Base-by-base conservation (phyloP, 2,113 vertebrate species). In the Dunckerocampus dactyliophorus region DNA sequence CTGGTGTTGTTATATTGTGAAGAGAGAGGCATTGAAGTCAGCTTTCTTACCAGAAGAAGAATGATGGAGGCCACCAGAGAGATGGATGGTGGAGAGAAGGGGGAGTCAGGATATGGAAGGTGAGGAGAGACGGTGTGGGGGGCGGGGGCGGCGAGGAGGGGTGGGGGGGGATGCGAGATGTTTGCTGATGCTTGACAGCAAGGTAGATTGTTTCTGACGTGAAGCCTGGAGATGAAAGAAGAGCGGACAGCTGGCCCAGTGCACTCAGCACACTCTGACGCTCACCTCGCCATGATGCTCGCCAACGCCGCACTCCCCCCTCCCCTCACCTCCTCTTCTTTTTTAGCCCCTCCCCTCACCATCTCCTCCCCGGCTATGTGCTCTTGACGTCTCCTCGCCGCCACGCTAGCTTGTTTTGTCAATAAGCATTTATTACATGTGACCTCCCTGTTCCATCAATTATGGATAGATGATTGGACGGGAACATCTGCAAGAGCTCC, bases 361-460 rank as follows among this genome's bases (percentile, higher is more conserved):
- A 66, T 72, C 75, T 65, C 60, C 63, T 74, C 39, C 72, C 75
- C 75, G 66, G 72, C 72, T 72, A 63, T 45, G 24, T 63, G 69
- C 67, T 69, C 72, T 53, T 58, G 64, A 59, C 73, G 69, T 39
- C 68, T 69, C 60, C 72, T 88, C 89, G 58, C 92, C 63, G 84
- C 92, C 92, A 89, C 92, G 88, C 93, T 90, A 91, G 88, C 94
- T 95, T 93, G 93, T 96, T 96, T 97, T 94, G 95, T 99, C 97
- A 97, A 98, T 98, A 98, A 95, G 92, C 94, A 95, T 98, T 98
- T 97, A 97, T 98, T 98, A 98, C 95, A 97, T 95, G 92, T 97
- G 95, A 99, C 96, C 97, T 98, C 93, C 92, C 93, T 98, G 97
- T 99, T 99, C 96, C 97, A 98, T 98, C 96, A 98, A 98, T 99